Evolutionary conservation across 1,140 invertebrate species (phyloP).

Genomic region (Drosophila gunungcola): DNA sequence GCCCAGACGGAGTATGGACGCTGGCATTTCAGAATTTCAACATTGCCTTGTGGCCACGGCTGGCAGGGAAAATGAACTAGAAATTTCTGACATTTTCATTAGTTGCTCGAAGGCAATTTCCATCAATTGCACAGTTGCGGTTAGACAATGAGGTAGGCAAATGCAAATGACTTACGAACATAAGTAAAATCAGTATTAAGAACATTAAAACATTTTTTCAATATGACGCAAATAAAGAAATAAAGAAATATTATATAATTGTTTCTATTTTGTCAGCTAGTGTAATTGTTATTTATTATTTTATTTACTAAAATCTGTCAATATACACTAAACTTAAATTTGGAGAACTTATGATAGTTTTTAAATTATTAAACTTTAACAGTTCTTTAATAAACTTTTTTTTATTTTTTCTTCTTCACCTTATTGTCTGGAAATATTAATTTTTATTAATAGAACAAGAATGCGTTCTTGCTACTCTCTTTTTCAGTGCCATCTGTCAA

Average conservation of each 20-base stretch:
- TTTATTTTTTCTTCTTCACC: too few species aligned
- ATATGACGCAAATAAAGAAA: too few species aligned
- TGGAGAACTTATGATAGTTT: too few species aligned
- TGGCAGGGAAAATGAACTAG: constrained; percentile 18
- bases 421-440: background rate
- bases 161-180: background rate
- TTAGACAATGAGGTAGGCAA: background rate
- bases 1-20: constrained; percentile 11
- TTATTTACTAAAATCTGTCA: too few species aligned
- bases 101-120: constrained; percentile 32
- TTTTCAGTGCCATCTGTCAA: constrained; percentile 27
- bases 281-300: too few species aligned
- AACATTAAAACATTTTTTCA: too few species aligned
- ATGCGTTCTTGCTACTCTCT: background rate
- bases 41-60: background rate
- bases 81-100: constrained; percentile 45
- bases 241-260: too few species aligned
- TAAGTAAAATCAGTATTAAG: background rate
- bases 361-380: too few species aligned
- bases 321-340: too few species aligned
- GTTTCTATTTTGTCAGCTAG: too few species aligned
- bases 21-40: background rate
- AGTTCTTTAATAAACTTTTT: background rate
- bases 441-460: background rate
- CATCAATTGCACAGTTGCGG: constrained; percentile 24